A percentile compares a stretch with the other conserved stretches of the same genome.
Evolutionary conservation across 2,888 invertebrate genomes (phyloP).

Genomic region (Eristalinus aeneus): DNA sequence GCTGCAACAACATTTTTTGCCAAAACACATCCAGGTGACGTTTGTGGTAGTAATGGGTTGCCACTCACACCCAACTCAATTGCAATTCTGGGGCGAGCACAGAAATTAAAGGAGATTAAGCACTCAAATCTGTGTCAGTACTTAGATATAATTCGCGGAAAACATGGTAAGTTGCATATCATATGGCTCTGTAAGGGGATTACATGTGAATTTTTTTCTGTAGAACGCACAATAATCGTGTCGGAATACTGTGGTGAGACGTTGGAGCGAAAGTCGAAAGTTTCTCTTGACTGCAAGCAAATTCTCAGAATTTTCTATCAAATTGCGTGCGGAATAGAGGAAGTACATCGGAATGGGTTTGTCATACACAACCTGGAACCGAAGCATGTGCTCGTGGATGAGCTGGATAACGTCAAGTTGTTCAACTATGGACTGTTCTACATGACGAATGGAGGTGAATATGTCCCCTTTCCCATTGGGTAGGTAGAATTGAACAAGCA

Average conservation of each 20-base stretch:
- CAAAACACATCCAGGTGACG: slow-evolving; percentile 92
- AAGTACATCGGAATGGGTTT: slow-evolving; percentile 87
- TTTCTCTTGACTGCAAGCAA: slow-evolving; percentile 81
- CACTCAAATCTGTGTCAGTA: slow-evolving; percentile 94
- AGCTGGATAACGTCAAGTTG: slow-evolving; percentile 88
- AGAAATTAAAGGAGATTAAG: slow-evolving; percentile 88
- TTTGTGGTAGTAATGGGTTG: slow-evolving; percentile 97
- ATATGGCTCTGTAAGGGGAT: background rate
- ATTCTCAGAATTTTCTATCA: slow-evolving; percentile 87
- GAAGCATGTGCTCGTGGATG: slow-evolving; percentile 90
- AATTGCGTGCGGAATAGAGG: slow-evolving; percentile 86
- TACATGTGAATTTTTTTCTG: slow-evolving; percentile 71
- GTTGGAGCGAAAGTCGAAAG: slow-evolving; percentile 82
- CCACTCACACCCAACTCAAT: slow-evolving; percentile 98
- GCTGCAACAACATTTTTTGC: slow-evolving; percentile 97
- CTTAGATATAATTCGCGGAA: slow-evolving; percentile 94
- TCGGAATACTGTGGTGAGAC: slow-evolving; percentile 89
- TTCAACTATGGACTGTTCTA: slow-evolving; percentile 96
- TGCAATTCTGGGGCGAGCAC: slow-evolving; percentile 94
- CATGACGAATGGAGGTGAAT: slow-evolving; percentile 92
- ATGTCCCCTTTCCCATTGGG: slow-evolving; percentile 95
- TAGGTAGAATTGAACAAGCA: slow-evolving; percentile 77
- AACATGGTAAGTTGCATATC: slow-evolving; percentile 88
- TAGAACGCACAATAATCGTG: slow-evolving; percentile 91
- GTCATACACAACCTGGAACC: slow-evolving; percentile 91